Conservation (phyloP, 2,113 vertebrate genomes). For the Uria aalge region DNA sequence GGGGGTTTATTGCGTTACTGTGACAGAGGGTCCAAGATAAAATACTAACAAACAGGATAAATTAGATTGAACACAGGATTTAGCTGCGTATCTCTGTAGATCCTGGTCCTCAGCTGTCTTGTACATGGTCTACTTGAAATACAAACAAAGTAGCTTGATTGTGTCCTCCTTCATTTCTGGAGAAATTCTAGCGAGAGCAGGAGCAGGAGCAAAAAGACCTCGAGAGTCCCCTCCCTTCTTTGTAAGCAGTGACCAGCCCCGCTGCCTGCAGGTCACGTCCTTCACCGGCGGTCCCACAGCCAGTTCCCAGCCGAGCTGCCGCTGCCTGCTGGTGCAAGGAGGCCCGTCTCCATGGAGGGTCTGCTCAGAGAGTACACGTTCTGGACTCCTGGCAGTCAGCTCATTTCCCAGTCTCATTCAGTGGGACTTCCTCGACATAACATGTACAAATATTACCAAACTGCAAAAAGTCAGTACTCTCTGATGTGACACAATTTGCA, state of each 20-base stretch:
- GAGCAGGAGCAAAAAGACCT: not conserved
- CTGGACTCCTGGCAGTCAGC: not conserved
- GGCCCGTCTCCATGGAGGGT: not conserved
- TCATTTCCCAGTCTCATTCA: not conserved
- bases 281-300: rapidly evolving
- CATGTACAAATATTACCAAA: too few species aligned
- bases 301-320: rapidly evolving
- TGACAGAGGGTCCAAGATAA: not conserved
- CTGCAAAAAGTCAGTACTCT: rapidly evolving
- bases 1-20: not conserved
- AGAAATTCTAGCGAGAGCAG: too few species aligned
- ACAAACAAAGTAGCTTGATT: not conserved
- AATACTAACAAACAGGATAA: not conserved
- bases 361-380: not conserved
- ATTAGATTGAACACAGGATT: not conserved
- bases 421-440: too few species aligned
- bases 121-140: not conserved
- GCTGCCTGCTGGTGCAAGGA: not conserved
- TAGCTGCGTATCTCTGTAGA: rapidly evolving
- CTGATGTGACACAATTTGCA: rapidly evolving
- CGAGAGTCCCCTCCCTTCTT: too few species aligned
- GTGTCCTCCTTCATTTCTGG: not conserved
- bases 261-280: not conserved
- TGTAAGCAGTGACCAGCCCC: not conserved
- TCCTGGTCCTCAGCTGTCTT: not conserved